Evolutionary conservation across 2,888 invertebrate species (phyloP), one percentile per base, ranked within the genome.

Genomic region (Atherix ibis): DNA sequence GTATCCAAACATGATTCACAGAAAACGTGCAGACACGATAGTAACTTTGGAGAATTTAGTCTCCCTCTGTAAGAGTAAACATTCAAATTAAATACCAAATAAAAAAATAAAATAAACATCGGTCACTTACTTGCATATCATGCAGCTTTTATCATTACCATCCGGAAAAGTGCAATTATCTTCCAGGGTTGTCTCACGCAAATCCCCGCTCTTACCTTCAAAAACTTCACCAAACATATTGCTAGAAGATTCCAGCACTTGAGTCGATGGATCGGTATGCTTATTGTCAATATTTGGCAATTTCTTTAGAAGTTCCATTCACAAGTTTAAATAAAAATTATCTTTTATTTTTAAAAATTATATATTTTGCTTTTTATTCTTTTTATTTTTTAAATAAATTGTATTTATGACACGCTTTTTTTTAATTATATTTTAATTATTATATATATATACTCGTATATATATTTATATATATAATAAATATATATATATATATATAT

Each of bases 1-100:
- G 83, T 82, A 54, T 81, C 78, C 51, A 95, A 70, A 63, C 94
- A 95, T 45, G 74, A 72, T 65, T 89, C 85, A 65, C 94, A 95
- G 66, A 89, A 92, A 33, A 87, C 87, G 67, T 95, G 94, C 56
- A 95, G 76, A 64, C 94, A 95, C 49, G 82, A 77, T 52, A 95
- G 71, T 43, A 94, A 77, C 46, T 88, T 76, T 39, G 94, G 92
- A 56, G 76, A 73, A 58, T 73, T 74, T 52, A 83, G 67, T 49
- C 79, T 77, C 55, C 74, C 73, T 53, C 76, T 77, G 52, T 44
- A 69, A 63, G 18, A 26, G 18, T 4, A 25, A 3, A 4, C 18
- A n/a, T 28, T 18, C 28, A 9, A n/a, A 14, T n/a, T 9, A 3
- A 26, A 4, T 9, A 25, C 14, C 2, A 4, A 27, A 30, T 25